These are phyloP conservation scores for Cyclopterus lumpus DNA, from an alignment of 2,797 vertebrate species.

Conservation along the genomic window DNA sequence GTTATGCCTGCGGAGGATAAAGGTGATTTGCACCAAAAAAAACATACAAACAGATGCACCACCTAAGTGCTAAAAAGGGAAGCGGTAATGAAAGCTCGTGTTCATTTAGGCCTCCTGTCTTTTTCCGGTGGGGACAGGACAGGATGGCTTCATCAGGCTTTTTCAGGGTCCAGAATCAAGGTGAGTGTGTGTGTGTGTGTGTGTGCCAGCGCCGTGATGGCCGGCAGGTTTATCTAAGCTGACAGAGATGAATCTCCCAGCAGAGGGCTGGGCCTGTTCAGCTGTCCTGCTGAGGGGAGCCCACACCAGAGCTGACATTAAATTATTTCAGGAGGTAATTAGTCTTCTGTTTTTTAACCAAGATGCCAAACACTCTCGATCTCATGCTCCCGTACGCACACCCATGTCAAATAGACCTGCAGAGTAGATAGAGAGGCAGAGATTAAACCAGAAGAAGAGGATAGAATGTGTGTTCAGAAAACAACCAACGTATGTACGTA, in stretches of 20 bases:
- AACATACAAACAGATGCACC: slow-evolving; percentile 63
- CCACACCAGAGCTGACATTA: slow-evolving; percentile 84
- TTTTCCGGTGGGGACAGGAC: slow-evolving; percentile 50
- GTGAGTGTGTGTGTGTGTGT: slow-evolving; percentile 79
- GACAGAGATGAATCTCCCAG: slow-evolving; percentile 93
- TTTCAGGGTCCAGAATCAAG: slow-evolving; percentile 63
- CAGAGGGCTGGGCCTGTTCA: slow-evolving; percentile 87
- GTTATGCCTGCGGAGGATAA: slow-evolving; percentile 51
- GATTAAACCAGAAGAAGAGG: slow-evolving; percentile 1
- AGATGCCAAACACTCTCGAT: slow-evolving; percentile 66
- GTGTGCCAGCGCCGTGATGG: slow-evolving; percentile 87
- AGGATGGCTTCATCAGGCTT: slow-evolving; percentile 74
- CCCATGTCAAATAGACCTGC: slow-evolving; percentile 24
- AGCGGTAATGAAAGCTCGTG: slow-evolving; percentile 72
- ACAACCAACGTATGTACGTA: neutral
- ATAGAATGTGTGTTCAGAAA: neutral
- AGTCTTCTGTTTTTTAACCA: slow-evolving; percentile 78
- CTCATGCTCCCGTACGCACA: slow-evolving; percentile 41
- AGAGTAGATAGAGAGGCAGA: neutral
- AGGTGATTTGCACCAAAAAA: slow-evolving; percentile 57
- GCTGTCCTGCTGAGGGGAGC: slow-evolving; percentile 85
- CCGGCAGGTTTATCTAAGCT: slow-evolving; percentile 89
- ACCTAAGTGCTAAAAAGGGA: slow-evolving; percentile 62
- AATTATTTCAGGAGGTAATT: slow-evolving; percentile 85
- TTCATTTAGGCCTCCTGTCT: slow-evolving; percentile 73